phyloP scores from a whole-genome alignment of 2,888 invertebrate genomes.

The Malacosoma neustria region DNA sequence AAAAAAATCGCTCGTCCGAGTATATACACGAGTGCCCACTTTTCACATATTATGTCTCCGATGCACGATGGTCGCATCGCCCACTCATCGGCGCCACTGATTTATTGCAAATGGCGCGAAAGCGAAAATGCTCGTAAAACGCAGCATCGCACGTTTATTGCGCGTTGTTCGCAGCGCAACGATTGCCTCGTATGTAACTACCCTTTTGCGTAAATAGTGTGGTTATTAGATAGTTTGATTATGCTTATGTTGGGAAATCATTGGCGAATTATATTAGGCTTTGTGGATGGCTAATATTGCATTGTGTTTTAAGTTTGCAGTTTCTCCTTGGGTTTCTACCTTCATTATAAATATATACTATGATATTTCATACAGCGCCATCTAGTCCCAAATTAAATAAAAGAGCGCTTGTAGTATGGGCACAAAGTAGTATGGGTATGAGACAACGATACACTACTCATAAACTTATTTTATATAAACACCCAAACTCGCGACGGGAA shows the following conservation, averaged over 20 bases:
- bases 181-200: constrained; percentile 44
- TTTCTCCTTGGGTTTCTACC: too few relatives aligned
- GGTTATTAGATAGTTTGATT: constrained; percentile 40
- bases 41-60: constrained; percentile 20
- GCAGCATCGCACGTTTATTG: constrained; percentile 48
- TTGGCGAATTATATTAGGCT: constrained; percentile 7
- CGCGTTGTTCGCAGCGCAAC: constrained; percentile 49
- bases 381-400: too few relatives aligned
- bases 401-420: too few relatives aligned
- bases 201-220: constrained; percentile 37
- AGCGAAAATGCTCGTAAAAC: constrained; percentile 71
- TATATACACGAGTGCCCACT: constrained; percentile 28
- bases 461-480: too few relatives aligned
- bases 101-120: constrained; percentile 73
- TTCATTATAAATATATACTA: too few relatives aligned
- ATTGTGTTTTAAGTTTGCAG: constrained; percentile 4
- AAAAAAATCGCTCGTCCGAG: constrained; percentile 29
- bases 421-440: too few relatives aligned
- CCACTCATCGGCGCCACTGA: constrained; percentile 59
- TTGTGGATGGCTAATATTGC: not conserved
- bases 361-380: too few relatives aligned
- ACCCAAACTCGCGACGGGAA: too few relatives aligned
- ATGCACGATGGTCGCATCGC: constrained; percentile 42
- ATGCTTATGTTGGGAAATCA: constrained; percentile 7
- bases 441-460: too few relatives aligned